These are phyloP conservation scores for Danio tinwini DNA, from an alignment of 2,797 vertebrate genomes.

Conservation along the genomic window DNA sequence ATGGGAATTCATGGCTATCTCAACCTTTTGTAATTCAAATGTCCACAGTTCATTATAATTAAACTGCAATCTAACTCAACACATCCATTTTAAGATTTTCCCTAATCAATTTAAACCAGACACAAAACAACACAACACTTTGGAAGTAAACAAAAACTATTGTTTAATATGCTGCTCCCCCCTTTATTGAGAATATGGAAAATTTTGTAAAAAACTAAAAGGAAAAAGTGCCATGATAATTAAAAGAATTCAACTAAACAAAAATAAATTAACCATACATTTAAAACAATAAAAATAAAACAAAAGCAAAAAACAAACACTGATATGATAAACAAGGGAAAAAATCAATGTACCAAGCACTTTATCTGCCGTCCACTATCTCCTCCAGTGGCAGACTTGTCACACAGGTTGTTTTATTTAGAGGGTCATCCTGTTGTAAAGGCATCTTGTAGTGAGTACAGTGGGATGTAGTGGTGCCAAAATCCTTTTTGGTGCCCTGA, in stretches of 20 bases:
- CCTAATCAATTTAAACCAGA: neutral
- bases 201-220: conserved; percentile 87
- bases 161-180: conserved; percentile 64
- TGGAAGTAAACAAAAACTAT: conserved; percentile 12
- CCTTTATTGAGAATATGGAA: conserved; percentile 96
- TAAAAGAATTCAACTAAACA: conserved; percentile 87
- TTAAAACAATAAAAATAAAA: conserved; percentile 82
- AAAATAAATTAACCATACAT: conserved; percentile 77
- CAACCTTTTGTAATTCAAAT: neutral
- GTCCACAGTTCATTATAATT: neutral
- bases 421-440: conserved; percentile 58
- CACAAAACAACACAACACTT: neutral
- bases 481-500: conserved; percentile 49
- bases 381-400: conserved; percentile 3
- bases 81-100: neutral
- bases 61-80: neutral
- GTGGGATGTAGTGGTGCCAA: conserved; percentile 43
- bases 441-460: conserved; percentile 64
- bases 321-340: conserved; percentile 80
- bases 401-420: conserved; percentile 31
- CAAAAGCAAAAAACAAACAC: conserved; percentile 80
- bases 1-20: neutral
- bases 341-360: conserved; percentile 74
- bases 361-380: conserved; percentile 58
- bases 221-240: conserved; percentile 89